Evolutionary conservation across 2,888 invertebrate genomes (phyloP), one percentile per base, ranked within the genome.

Genomic region (Nomada fabriciana): DNA sequence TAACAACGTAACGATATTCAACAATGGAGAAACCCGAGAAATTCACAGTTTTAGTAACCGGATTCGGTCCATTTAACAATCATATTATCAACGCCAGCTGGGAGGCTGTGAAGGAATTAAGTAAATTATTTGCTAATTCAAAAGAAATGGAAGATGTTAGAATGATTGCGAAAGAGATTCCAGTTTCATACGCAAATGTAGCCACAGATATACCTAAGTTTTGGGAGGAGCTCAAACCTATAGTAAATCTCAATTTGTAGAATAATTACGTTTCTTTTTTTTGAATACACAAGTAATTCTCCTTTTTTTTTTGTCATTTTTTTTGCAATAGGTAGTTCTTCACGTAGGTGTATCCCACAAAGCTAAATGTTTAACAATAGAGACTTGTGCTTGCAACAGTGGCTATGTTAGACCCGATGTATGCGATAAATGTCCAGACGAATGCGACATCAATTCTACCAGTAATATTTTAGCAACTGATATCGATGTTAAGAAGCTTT

Each of bases 51-150:
- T 88, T 97, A 43, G 95, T 97, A 18, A 96, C 96, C 83, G 98
- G 98, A 9, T 98, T 98, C 94, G 98, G 98, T 0, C 97, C 97
- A 0, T 98, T 98, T 94, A 93, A 94, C 10, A 94, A 94, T 55
- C 96, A 98, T 91, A 94, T 94, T 36, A 94, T 97, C 13, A 98
- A 98, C 92, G 96, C 98, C 0, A 98, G 98, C 92, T 98, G 98
- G 97, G 96, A 97, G 92, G 96, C 96, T 5, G 98, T 97, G 0
- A 96, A 96, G 91, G 91, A 95, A 73, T 94, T 97, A 88, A 94
- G 95, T 67, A 94, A 95, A 84, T 92, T 94, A 55, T 86, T 85
- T 18, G 5, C 60, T n/a, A 93, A 94, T 83, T 91, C 96, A n/a
- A 95, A 95, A 87, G 93, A 94, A 79, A 94, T 94, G 84, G 93